Evolutionary conservation across 2,888 invertebrate genomes (phyloP).

Genomic region (Pyrgus malvae): DNA sequence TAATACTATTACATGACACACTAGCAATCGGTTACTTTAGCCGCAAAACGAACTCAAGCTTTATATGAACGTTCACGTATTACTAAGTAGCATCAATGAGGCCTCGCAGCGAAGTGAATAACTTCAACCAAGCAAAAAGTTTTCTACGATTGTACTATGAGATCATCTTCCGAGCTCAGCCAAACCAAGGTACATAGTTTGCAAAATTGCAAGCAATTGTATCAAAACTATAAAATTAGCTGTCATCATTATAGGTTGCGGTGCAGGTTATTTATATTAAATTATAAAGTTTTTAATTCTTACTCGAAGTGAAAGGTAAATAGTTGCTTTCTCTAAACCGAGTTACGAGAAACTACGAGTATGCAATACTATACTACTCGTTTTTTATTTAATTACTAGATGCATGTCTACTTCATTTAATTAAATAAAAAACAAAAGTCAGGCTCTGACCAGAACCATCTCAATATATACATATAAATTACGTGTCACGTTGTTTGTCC

Average conservation of each 20-base stretch:
- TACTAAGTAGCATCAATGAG: conserved; percentile 78
- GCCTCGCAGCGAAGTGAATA: conserved; percentile 75
- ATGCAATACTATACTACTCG: too few relatives aligned
- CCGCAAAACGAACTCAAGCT: conserved; percentile 76
- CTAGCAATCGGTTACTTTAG: conserved; percentile 52
- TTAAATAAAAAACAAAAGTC: too few relatives aligned
- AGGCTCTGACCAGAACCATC: too few relatives aligned
- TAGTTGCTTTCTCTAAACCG: conserved; percentile 25
- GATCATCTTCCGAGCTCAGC: conserved; percentile 62
- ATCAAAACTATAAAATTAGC: conserved; percentile 74
- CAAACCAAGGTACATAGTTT: conserved; percentile 70
- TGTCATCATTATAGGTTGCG: conserved; percentile 74
- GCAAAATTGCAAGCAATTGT: conserved; percentile 76
- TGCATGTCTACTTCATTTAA: too few relatives aligned
- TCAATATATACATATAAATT: too few relatives aligned
- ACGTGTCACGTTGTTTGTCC: too few relatives aligned
- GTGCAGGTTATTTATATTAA: conserved; percentile 54
- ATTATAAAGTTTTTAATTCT: conserved; percentile 22
- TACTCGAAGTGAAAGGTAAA: conserved; percentile 26
- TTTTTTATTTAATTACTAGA: too few relatives aligned
- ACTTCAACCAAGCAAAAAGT: conserved; percentile 76
- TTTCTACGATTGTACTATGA: conserved; percentile 68
- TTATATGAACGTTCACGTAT: conserved; percentile 73
- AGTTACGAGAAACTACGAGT: conserved; percentile 22
- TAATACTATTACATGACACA: too few relatives aligned